Evolutionary conservation across 1,140 invertebrate genomes (phyloP).

Genomic region (Streblospio benedicti): DNA sequence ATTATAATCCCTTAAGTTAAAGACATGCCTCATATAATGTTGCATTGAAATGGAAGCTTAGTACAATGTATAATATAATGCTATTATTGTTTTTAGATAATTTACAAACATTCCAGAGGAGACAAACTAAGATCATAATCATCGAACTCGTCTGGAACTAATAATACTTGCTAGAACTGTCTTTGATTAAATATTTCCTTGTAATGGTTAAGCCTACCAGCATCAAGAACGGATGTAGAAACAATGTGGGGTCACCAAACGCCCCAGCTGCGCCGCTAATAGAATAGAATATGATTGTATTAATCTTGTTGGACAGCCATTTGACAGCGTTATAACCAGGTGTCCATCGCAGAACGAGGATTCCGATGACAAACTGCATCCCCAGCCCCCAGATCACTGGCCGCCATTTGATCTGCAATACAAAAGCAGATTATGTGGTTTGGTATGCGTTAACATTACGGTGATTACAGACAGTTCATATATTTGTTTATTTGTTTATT

Average conservation of each 20-base stretch:
- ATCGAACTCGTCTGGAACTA: constrained; percentile 3
- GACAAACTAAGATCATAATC: neutral
- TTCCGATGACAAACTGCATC: constrained; percentile 72
- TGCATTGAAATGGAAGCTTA: no score
- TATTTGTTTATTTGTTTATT: no score
- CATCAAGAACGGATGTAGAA: neutral
- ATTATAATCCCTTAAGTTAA: no score
- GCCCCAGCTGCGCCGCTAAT: neutral
- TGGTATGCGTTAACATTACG: no score
- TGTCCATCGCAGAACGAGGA: constrained; percentile 74
- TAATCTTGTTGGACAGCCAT: neutral
- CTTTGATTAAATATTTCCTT: neutral
- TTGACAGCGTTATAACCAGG: constrained; percentile 53
- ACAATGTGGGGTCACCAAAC: neutral
- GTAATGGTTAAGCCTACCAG: constrained; percentile 39
- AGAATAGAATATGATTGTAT: neutral
- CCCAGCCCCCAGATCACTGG: constrained; percentile 64
- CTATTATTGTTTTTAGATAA: no score
- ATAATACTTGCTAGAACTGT: neutral
- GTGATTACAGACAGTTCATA: no score
- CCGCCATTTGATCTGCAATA: constrained; percentile 21
- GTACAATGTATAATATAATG: no score
- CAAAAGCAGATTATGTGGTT: no score
- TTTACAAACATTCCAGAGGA: no score
- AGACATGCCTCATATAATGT: no score